Percentiles rank a stretch among this genome's conserved stretches.
Conservation (phyloP, 2,888 invertebrate species). For the Drosophila yooni region DNA sequence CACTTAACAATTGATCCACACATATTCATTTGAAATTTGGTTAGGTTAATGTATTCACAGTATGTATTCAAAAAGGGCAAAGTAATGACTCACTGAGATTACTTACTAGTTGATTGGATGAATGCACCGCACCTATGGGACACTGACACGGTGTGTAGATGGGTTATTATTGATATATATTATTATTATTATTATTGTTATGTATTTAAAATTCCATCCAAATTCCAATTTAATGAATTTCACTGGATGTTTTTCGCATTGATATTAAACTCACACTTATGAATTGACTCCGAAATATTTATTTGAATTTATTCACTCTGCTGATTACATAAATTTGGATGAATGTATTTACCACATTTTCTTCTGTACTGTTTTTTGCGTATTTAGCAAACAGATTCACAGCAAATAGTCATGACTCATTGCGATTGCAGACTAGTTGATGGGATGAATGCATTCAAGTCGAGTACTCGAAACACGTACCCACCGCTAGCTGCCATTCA, state of each 20-base stretch:
- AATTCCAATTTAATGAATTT: neutral
- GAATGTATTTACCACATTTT: neutral
- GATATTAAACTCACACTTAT: neutral
- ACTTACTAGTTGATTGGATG: neutral
- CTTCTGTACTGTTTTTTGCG: too few species aligned
- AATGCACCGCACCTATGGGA: constrained; percentile 15
- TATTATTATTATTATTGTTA: neutral
- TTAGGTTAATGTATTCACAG: neutral
- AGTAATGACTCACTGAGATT: constrained; percentile 5
- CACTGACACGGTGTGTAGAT: neutral
- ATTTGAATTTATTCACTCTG: neutral
- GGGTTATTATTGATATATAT: neutral
- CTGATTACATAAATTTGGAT: neutral
- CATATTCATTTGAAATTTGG: neutral
- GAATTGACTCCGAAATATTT: neutral
- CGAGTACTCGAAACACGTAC: constrained; percentile 13
- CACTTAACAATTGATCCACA: neutral
- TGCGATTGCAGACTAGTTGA: constrained; percentile 1
- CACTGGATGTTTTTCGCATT: neutral
- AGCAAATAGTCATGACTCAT: constrained; percentile 16
- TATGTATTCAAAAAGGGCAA: neutral
- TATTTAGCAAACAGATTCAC: neutral
- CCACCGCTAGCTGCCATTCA: constrained; percentile 32
- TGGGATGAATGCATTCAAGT: constrained; percentile 37
- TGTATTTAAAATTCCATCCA: neutral